phyloP scores from a whole-genome alignment of 2,888 invertebrate genomes.

The Rhagium mordax region DNA sequence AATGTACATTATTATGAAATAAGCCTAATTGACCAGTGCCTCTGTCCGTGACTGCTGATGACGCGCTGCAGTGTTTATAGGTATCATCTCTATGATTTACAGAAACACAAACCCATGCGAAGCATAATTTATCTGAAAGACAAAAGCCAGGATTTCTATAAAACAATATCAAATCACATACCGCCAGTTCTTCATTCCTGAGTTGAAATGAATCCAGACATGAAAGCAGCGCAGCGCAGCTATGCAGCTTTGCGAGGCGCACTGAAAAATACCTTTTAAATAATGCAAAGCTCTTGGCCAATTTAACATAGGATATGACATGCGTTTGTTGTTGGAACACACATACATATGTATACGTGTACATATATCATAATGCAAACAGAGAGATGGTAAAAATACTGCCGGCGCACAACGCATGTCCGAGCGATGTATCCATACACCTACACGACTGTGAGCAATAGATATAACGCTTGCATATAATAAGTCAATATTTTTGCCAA shows the following conservation, averaged over 20 bases:
- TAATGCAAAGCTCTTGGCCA: constrained; percentile 51
- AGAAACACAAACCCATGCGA: constrained; percentile 1
- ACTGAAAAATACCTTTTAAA: constrained; percentile 42
- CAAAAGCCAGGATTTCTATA: constrained; percentile 32
- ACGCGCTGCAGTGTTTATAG: too few species aligned
- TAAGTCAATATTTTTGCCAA: constrained; percentile 70
- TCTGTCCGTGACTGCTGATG: too few species aligned
- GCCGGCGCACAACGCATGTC: constrained; percentile 44
- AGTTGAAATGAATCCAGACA: constrained; percentile 38
- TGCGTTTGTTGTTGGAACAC: constrained; percentile 54
- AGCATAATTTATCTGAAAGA: constrained; percentile 33
- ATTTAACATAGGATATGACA: constrained; percentile 54
- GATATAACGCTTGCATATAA: constrained; percentile 63
- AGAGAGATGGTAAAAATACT: constrained; percentile 43
- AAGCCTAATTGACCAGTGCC: too few species aligned
- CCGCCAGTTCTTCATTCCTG: constrained; percentile 37
- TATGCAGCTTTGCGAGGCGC: constrained; percentile 27
- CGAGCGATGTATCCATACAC: constrained; percentile 58
- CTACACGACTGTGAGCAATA: constrained; percentile 55
- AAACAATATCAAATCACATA: constrained; percentile 47
- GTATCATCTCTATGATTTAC: neutral
- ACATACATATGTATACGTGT: constrained; percentile 55
- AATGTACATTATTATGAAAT: too few species aligned
- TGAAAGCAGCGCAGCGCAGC: constrained; percentile 24
- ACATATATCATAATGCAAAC: constrained; percentile 56